Evolutionary conservation across 1,140 invertebrate genomes (phyloP).

Genomic region (Ceratina australensis): DNA sequence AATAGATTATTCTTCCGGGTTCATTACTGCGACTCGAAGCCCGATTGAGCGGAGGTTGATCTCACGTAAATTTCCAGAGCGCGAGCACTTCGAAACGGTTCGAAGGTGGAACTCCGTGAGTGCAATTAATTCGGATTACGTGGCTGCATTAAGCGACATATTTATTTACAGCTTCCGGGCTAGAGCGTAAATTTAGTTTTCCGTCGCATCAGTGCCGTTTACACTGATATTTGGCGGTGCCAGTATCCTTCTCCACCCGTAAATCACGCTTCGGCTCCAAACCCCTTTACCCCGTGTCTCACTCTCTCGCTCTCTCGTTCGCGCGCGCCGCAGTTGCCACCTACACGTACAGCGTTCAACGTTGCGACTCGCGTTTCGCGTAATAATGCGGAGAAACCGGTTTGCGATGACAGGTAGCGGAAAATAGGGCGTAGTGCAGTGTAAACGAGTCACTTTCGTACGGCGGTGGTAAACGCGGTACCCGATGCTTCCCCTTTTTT

Average conservation of each 20-base stretch:
- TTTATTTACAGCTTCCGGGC: slow-evolving; percentile 69
- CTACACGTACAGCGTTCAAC: not conserved
- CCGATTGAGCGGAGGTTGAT: no score
- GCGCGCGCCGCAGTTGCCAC: no score
- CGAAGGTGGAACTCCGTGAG: not conserved
- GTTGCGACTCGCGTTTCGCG: slow-evolving; percentile 15
- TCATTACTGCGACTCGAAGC: no score
- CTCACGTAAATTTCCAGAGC: not conserved
- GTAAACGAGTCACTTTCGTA: slow-evolving; percentile 17
- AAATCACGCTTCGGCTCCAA: slow-evolving; percentile 52
- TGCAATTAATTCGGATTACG: slow-evolving; percentile 27
- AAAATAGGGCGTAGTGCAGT: slow-evolving; percentile 41
- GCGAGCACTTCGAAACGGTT: not conserved
- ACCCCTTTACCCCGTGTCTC: not conserved
- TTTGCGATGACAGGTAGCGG: slow-evolving; percentile 29
- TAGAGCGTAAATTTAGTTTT: slow-evolving; percentile 68
- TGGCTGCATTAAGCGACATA: slow-evolving; percentile 31
- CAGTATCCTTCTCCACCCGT: slow-evolving; percentile 40
- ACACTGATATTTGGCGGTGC: slow-evolving; percentile 58
- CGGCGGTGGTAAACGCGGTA: not conserved
- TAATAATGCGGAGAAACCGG: slow-evolving; percentile 49
- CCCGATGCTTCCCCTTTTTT: no score
- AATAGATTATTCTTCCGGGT: no score
- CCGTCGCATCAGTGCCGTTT: slow-evolving; percentile 68
- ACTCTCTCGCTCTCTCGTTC: not conserved